Evolutionary conservation across 1,140 invertebrate species (phyloP), one percentile per base, ranked within the genome.

Genomic region (Colletes latitarsis): DNA sequence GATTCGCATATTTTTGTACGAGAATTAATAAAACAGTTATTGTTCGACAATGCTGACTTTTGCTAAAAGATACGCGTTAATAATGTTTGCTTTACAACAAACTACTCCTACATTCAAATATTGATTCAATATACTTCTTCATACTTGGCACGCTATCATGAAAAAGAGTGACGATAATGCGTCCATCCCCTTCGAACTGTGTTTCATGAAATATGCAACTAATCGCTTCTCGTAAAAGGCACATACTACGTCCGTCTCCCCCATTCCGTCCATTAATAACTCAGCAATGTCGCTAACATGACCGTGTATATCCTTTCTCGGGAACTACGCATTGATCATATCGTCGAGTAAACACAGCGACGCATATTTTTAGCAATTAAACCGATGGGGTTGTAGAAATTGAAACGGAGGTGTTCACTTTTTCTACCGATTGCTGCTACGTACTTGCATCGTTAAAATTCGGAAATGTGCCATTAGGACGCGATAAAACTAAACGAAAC

Each of bases 121-220:
- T 90, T 87, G 88, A 90, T 91, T 88, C 68, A 73, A 86, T 82
- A 85, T 90, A 85, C 70, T 83, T 71, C 75, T 81, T 72, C 82
- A 67, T 77, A 77, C 80, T 89, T 82, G 71, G 81, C 82, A 74
- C 84, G 83, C 71, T 81, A 80, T 68, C 55, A 82, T 62, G 85
- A 64, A 83, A 81, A 86, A 73, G 75, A 77, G 75, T 69, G 87
- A 85, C 74, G 86, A 78, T 83, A 88, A 88, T 82, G 68, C 75
- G 83, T 82, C 80, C 80, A 72, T 77, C 77, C 81, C 85, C 10
- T 58, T 74, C 69, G 64, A 84, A 67, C 82, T 41, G 12, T 77
- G 64, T 67, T 85, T 82, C 84, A 89, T 89, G 83, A 89, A 90
- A 90, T 88, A 89, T 88, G 85, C 69, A 81, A 64, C 78, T 84